A percentile compares a stretch with the other conserved stretches of the same genome.
Conservation (phyloP, 1,140 invertebrate species). For the Tetramorium simillimum region DNA sequence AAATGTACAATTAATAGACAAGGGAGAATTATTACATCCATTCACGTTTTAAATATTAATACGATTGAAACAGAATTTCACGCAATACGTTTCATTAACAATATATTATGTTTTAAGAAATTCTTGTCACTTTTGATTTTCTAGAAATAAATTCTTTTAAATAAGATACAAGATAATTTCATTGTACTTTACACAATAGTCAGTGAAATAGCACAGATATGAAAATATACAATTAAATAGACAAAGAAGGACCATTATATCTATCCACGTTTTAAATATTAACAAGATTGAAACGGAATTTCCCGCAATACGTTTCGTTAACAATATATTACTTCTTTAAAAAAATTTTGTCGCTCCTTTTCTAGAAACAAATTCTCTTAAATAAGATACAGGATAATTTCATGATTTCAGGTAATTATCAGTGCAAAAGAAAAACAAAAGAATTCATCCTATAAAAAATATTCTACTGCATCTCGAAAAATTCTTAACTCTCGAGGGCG, state of each 20-base stretch:
- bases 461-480: no score
- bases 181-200: no score
- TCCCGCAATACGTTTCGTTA: not conserved
- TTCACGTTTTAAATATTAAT: not conserved
- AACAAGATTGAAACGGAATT: not conserved
- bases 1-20: no score
- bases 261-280: not conserved
- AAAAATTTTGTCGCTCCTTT: not conserved
- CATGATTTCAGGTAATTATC: no score
- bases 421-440: not conserved
- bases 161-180: not conserved
- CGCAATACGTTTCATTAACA: not conserved
- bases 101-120: not conserved
- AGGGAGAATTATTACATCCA: no score
- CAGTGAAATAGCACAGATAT: no score
- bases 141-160: not conserved
- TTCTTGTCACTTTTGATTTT: not conserved
- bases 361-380: not conserved
- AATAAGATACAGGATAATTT: not conserved
- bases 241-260: no score
- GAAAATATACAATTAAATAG: no score
- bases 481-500: not conserved
- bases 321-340: not conserved
- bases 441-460: no score
- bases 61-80: not conserved